Conservation (phyloP, 2,113 vertebrate species). For the Empidonax alnorum region DNA sequence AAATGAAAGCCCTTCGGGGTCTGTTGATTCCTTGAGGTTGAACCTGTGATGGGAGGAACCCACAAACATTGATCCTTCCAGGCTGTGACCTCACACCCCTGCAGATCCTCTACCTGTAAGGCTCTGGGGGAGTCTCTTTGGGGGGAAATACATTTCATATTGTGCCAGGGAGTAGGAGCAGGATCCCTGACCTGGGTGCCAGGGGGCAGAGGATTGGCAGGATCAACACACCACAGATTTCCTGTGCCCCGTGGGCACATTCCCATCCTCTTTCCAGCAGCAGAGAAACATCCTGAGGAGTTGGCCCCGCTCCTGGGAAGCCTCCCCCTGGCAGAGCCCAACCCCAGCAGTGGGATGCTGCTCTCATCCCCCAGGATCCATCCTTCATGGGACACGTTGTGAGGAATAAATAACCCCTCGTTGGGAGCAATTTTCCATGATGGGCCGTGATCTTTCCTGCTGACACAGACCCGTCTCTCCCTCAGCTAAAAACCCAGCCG, state of each 20-base stretch:
- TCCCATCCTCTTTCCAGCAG: background rate
- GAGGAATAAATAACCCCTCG: rapidly evolving
- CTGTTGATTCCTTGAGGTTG: background rate
- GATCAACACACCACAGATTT: background rate
- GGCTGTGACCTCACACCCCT: background rate
- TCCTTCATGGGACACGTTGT: background rate
- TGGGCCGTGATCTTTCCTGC: background rate
- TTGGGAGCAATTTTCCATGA: background rate
- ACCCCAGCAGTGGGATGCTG: background rate
- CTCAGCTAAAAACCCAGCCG: background rate
- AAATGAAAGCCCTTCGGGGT: background rate
- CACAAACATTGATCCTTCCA: background rate
- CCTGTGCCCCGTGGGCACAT: rapidly evolving
- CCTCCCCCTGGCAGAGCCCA: rapidly evolving
- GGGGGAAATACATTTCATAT: background rate
- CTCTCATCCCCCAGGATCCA: background rate
- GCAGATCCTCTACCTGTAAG: background rate
- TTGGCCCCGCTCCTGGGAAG: rapidly evolving
- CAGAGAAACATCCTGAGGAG: background rate
- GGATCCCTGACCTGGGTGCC: background rate
- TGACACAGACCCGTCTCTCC: background rate
- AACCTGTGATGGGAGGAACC: background rate
- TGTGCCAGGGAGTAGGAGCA: background rate
- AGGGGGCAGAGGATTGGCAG: background rate
- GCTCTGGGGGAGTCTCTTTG: background rate